Conservation (phyloP, 2,888 invertebrate species). For the Epistrophella euchroma region DNA sequence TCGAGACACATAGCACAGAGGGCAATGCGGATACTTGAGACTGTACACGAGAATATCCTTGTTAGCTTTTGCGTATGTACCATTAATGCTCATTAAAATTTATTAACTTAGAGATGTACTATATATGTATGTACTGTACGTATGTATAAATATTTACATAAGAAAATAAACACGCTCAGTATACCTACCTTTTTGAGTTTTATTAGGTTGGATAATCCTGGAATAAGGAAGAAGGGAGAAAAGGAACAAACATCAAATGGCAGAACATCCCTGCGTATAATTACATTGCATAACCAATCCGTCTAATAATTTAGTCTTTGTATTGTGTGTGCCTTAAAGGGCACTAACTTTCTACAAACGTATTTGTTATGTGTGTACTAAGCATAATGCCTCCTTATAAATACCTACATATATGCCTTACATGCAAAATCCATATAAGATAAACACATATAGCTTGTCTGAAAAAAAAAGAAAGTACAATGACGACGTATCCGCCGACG, state of each 20-base stretch:
- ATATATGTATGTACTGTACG: neutral
- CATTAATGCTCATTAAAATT: slow-evolving; percentile 63
- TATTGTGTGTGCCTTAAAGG: neutral
- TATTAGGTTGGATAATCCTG: slow-evolving; percentile 39
- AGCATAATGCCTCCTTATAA: slow-evolving; percentile 12
- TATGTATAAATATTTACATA: slow-evolving; percentile 34
- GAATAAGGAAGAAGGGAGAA: neutral
- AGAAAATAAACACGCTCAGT: slow-evolving; percentile 40
- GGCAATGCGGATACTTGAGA: neutral
- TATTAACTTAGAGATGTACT: slow-evolving; percentile 43
- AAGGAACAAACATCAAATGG: slow-evolving; percentile 1
- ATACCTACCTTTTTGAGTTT: slow-evolving; percentile 46
- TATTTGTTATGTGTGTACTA: slow-evolving; percentile 12
- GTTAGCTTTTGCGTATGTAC: slow-evolving; percentile 18
- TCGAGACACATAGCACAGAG: neutral
- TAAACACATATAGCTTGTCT: neutral
- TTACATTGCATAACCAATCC: slow-evolving; percentile 37
- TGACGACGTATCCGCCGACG: neutral
- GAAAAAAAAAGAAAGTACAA: neutral
- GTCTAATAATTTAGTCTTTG: slow-evolving; percentile 13
- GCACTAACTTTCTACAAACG: slow-evolving; percentile 1
- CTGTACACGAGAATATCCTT: neutral
- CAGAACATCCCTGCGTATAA: slow-evolving; percentile 30
- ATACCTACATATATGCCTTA: neutral
- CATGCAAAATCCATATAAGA: neutral